Base-by-base conservation (phyloP, 1,140 invertebrate species). In the Trissolcus basalis region DNA sequence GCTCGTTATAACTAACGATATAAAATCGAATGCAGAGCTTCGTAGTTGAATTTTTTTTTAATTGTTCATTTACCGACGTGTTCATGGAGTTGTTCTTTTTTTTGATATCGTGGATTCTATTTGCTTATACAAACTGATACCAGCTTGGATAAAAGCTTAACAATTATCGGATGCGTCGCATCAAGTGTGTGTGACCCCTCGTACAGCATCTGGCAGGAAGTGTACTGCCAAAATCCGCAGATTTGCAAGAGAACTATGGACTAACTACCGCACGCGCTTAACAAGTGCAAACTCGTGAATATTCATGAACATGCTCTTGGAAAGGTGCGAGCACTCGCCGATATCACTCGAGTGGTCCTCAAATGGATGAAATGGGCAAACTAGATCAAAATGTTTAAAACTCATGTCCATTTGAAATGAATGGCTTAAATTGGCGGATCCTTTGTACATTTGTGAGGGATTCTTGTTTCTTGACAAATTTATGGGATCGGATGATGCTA, bases 221-320 rank as follows among this genome's bases (percentile, higher is more conserved):
- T 63, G 50, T 69, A 55, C 59, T 67, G 59, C 58, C 72, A 64
- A 75, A 69, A 64, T 68, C 59, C 59, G 59, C 53, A 75, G 72
- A 69, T 67, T 67, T 67, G 63, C 70, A 55, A 67, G 51, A 36
- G 63, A 74, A 74, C 63, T 74, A 65, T 59, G 56, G 61, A 63
- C 64, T 59, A 69, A 68, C 72, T 59, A 75, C 47, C 72, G 48
- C 53, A 27, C 19, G 53, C 47, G 63, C 59, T 69, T 68, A 69
- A 69, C 64, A 75, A 69, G 55, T 65, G 59, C 60, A 69, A 68
- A 65, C 59, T 76, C 43, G 14, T 76, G 65, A 60, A 56, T 75
- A 69, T 75, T 69, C 72, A 69, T 75, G 64, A 75, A 69, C 72
- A 60, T 69, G 59, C 53, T 54, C 64, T 69, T 64, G 54, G 33